phyloP scores from a whole-genome alignment of 2,113 vertebrate species.

The Menura novaehollandiae region DNA sequence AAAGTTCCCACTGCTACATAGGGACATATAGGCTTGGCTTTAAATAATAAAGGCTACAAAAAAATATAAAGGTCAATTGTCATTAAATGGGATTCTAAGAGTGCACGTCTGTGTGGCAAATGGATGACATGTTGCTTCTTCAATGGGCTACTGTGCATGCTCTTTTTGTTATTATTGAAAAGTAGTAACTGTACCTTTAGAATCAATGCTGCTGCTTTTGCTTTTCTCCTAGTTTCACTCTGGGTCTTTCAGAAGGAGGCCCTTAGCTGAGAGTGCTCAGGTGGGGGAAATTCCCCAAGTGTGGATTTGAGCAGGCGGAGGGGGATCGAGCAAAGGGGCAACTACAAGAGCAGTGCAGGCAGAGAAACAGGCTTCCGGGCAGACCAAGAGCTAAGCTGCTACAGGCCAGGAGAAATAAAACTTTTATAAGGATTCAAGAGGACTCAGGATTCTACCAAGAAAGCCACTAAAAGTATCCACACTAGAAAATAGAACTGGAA shows the following conservation, averaged over 20 bases:
- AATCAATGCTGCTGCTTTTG: not conserved
- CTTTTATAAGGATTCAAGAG: not conserved
- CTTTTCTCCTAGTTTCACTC: not conserved
- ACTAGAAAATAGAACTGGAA: not conserved
- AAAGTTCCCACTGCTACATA: not conserved
- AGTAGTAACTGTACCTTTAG: not conserved
- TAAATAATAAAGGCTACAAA: not conserved
- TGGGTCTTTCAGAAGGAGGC: not conserved
- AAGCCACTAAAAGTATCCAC: not conserved
- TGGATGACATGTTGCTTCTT: not conserved
- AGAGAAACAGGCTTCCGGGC: not conserved
- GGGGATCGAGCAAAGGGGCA: not conserved
- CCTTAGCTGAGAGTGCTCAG: not conserved
- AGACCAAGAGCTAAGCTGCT: not conserved
- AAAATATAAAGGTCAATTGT: not conserved
- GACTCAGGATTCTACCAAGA: not conserved
- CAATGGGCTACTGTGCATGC: not conserved
- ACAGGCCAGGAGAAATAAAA: not conserved
- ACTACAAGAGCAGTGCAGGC: not conserved
- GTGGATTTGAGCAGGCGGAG: not conserved
- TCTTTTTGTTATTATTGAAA: not conserved
- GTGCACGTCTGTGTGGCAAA: not conserved
- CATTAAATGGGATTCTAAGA: not conserved
- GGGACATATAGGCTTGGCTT: not conserved
- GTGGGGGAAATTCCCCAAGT: accelerated